These are phyloP conservation scores for Calonectris borealis DNA, from an alignment of 2,113 vertebrate genomes.

Conservation along the genomic window DNA sequence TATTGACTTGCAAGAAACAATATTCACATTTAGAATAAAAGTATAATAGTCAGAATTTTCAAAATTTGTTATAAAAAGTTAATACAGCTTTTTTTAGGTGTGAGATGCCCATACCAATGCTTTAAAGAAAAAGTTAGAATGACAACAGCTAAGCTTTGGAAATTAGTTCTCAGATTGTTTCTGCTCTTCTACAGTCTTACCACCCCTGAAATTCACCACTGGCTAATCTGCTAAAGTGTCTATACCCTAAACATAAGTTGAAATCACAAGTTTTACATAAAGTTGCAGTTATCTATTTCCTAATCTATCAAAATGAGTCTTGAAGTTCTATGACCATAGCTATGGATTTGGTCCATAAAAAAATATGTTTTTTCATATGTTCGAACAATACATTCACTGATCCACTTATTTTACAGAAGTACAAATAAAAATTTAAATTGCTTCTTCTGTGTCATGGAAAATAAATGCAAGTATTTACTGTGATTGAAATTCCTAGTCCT, in stretches of 20 bases:
- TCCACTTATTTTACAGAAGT: neutral
- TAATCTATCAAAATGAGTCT: neutral
- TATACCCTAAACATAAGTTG: neutral
- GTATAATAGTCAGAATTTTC: neutral
- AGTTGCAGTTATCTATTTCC: neutral
- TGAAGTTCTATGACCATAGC: neutral
- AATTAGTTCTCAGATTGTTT: neutral
- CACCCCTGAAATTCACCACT: neutral
- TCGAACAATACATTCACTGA: neutral
- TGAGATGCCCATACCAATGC: neutral
- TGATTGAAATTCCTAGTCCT: slow-evolving; percentile 98
- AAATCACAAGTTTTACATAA: neutral
- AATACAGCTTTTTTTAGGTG: neutral
- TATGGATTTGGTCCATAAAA: neutral
- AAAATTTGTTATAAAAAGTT: neutral
- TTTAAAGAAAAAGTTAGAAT: neutral
- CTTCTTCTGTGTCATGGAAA: neutral
- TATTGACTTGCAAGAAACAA: neutral
- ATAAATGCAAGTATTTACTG: slow-evolving; percentile 78
- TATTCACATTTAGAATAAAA: neutral
- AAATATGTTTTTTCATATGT: neutral
- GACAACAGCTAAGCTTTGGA: neutral
- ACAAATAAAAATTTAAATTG: neutral
- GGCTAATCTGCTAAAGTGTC: neutral
- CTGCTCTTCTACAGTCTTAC: neutral